Conservation (phyloP, 2,113 vertebrate genomes). For the Ivindomyrus marchei region DNA sequence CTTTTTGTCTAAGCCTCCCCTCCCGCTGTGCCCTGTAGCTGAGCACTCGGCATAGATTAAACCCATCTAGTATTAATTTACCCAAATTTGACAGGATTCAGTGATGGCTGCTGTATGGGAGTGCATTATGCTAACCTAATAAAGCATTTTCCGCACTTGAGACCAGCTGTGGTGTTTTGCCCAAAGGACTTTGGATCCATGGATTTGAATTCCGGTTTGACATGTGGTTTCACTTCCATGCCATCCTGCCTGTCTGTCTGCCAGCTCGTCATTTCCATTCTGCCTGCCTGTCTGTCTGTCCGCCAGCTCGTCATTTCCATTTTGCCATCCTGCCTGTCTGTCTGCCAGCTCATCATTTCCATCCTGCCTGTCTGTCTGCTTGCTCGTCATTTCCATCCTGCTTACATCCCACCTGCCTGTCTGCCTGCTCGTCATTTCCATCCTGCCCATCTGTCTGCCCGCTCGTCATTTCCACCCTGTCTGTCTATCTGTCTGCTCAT, state of each 20-base stretch:
- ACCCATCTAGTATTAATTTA: background rate
- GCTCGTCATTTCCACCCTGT: background rate
- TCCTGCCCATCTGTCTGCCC: background rate
- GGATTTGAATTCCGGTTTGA: background rate
- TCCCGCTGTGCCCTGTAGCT: background rate
- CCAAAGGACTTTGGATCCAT: background rate
- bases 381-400: background rate
- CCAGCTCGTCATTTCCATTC: background rate
- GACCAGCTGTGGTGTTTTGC: slow-evolving; percentile 6
- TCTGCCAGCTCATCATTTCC: background rate
- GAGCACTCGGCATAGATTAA: slow-evolving; percentile 1
- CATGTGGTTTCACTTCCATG: background rate
- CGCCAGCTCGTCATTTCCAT: background rate
- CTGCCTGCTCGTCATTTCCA: background rate
- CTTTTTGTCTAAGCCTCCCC: background rate
- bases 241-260: background rate
- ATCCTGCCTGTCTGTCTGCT: too few species aligned
- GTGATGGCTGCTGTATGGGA: background rate
- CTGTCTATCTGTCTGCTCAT: background rate
- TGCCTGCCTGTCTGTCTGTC: background rate
- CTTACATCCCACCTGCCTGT: background rate
- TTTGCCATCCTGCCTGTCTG: background rate
- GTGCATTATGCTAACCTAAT: slow-evolving; percentile 11
- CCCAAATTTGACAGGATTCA: background rate
- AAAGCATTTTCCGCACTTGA: background rate